Base-by-base conservation (phyloP, 2,113 vertebrate species). In the Campylomormyrus tamandua region DNA sequence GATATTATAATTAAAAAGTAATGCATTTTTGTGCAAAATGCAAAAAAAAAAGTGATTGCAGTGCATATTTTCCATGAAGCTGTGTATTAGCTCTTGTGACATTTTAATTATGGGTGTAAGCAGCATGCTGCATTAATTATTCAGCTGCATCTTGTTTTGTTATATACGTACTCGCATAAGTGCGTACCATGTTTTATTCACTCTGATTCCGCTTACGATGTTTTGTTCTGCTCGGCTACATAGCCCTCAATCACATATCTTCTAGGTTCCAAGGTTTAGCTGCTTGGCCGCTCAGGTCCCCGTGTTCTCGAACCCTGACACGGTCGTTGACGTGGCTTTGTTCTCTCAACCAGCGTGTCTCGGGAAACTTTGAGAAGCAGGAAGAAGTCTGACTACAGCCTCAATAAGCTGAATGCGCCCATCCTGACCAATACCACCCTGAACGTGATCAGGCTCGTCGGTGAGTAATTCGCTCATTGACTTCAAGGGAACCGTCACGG, bases 401-500 rank as follows among this genome's bases (percentile, higher is more conserved):
- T 99, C 87, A 97, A 95, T 94, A 99, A 99, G 94, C 96, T 95
- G 94, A 98, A 98, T 31, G 97, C 97, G 15, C 98, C 97, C 9
- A 99, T 99, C 93, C 95, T 99, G 90, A 99, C 98, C 92, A 99
- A 99, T 95, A 99, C 98, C 93, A 99, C 98, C 0, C 94, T 99
- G 92, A 99, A 99, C 91, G 98, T 99, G 92, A 97, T 99, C 94
- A 96, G 98, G 53, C 98, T 99, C 84, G 98, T 99, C 66, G 98
- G 98, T 99, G 95, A 92, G 98, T 97, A 93, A 49, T 92, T n/a
- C 45, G 46, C 45, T 39, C 88, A 24, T 66, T 31, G 53, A 91
- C 83, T 58, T 24, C 62, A 86, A 90, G 84, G 17, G 24, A 89
- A 62, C 46, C 74, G 6, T 91, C 77, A 53, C 21, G 62, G 74